A percentile compares a stretch with the other conserved stretches of the same genome.
Evolutionary conservation across 2,888 invertebrate species (phyloP).

Genomic region (Nycteola revayana): DNA sequence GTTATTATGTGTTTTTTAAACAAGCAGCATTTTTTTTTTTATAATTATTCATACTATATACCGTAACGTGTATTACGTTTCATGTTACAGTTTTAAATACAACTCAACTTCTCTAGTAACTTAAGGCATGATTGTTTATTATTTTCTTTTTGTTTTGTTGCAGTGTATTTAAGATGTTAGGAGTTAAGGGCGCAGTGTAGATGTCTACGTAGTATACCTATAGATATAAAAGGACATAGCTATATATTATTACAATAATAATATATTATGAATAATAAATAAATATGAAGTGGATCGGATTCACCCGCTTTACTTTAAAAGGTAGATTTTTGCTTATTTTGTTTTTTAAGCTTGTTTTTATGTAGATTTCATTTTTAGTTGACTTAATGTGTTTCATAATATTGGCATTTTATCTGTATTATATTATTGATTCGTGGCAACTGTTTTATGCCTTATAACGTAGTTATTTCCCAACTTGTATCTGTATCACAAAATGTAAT

Average conservation of each 20-base stretch:
- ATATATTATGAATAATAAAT: constrained; percentile 72
- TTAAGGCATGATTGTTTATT: constrained; percentile 41
- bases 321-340: constrained; percentile 60
- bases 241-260: constrained; percentile 82
- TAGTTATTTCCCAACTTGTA: too few relatives aligned
- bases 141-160: constrained; percentile 67
- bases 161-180: constrained; percentile 81
- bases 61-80: too few relatives aligned
- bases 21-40: too few relatives aligned
- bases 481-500: not conserved
- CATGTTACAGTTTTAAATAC: too few relatives aligned
- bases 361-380: not conserved
- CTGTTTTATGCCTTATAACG: not conserved
- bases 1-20: too few relatives aligned
- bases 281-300: constrained; percentile 69
- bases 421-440: not conserved
- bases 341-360: constrained; percentile 23
- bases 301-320: constrained; percentile 69
- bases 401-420: constrained; percentile 1
- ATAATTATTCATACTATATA: too few relatives aligned
- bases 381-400: too few relatives aligned
- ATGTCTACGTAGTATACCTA: constrained; percentile 79
- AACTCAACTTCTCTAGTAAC: not conserved
- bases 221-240: constrained; percentile 78
- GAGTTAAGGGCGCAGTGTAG: constrained; percentile 75